Evolutionary conservation across 1,140 invertebrate genomes (phyloP).

Genomic region (Octopus sinensis): DNA sequence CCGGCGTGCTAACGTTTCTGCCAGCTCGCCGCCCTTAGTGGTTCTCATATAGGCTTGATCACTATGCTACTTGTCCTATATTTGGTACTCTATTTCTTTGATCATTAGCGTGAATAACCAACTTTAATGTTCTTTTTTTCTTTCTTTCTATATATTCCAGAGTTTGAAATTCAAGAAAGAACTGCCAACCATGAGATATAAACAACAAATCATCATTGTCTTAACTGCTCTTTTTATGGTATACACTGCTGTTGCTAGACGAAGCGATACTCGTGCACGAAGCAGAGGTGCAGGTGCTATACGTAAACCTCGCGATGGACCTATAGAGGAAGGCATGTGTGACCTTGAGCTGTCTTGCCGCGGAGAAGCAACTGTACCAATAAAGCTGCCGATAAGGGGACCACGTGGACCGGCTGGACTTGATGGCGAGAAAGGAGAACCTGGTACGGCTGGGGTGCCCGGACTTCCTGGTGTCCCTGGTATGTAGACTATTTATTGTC

Average conservation of each 20-base stretch:
- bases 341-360: conserved; percentile 44
- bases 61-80: too few species aligned
- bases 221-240: not conserved
- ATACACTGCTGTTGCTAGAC: not conserved
- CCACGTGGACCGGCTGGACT: conserved; percentile 41
- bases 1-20: too few species aligned
- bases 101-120: too few species aligned
- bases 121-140: too few species aligned
- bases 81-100: too few species aligned
- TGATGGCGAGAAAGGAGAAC: conserved; percentile 38
- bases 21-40: too few species aligned
- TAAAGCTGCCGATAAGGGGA: conserved; percentile 45
- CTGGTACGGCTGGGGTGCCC: conserved; percentile 37
- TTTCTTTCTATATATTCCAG: too few species aligned
- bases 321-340: conserved; percentile 28
- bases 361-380: conserved; percentile 31
- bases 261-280: not conserved
- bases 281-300: not conserved
- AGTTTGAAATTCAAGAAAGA: too few species aligned
- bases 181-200: not conserved
- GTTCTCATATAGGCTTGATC: too few species aligned
- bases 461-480: conserved; percentile 40
- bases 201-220: not conserved
- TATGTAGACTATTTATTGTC: conserved; percentile 9
- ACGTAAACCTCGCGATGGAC: not conserved